Conservation (phyloP, 2,797 vertebrate species). For the Neomorphus geoffroyi region DNA sequence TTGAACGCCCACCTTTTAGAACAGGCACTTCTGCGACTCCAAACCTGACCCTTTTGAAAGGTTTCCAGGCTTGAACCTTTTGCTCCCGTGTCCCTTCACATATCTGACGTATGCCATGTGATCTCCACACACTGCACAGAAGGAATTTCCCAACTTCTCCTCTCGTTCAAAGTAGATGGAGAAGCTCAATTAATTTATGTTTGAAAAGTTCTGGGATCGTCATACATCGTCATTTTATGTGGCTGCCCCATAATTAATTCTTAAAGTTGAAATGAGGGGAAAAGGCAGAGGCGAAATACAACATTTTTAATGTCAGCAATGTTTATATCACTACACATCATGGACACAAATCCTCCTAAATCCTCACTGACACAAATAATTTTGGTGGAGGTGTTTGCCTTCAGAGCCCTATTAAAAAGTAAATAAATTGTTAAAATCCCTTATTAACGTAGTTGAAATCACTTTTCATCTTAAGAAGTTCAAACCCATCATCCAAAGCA, state of each 20-base stretch:
- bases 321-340: neutral
- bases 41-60: neutral
- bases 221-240: neutral
- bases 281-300: neutral
- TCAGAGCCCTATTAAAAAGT: neutral
- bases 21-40: neutral
- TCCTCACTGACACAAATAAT: neutral
- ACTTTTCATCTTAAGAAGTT: neutral
- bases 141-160: neutral
- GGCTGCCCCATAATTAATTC: neutral
- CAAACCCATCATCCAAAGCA: neutral
- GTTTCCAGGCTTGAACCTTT: neutral
- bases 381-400: neutral
- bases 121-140: neutral
- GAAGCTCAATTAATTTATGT: neutral
- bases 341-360: neutral
- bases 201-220: neutral
- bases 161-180: neutral
- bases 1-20: neutral
- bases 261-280: neutral
- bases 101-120: neutral
- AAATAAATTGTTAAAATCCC: neutral
- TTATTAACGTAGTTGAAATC: neutral
- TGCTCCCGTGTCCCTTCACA: neutral
- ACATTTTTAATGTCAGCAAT: neutral